Conservation (phyloP, 1,140 invertebrate species). For the Chironomus tepperi region DNA sequence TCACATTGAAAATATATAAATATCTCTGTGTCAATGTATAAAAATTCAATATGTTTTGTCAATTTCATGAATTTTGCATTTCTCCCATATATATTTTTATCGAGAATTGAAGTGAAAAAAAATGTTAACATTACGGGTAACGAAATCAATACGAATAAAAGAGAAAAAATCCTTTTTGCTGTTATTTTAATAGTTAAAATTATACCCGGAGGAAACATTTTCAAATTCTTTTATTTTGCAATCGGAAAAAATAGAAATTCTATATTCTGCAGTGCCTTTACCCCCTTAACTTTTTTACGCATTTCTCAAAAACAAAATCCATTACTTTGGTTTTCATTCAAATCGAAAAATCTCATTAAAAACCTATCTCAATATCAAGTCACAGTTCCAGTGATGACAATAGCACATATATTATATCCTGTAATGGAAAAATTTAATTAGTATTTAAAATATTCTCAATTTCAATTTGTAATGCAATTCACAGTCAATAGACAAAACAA, state of each 20-base stretch:
- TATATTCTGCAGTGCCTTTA: background rate
- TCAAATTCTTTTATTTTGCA: background rate
- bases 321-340: conserved; percentile 8
- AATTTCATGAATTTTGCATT: conserved; percentile 4
- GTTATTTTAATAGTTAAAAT: background rate
- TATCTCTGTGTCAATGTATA: background rate
- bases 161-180: background rate
- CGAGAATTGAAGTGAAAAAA: too few species aligned
- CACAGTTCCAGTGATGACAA: background rate
- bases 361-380: background rate
- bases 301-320: conserved; percentile 6
- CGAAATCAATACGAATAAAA: background rate
- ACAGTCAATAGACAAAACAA: too few species aligned
- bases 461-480: too few species aligned
- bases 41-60: background rate
- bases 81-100: background rate
- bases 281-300: background rate
- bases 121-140: background rate
- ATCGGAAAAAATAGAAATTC: background rate
- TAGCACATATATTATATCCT: too few species aligned
- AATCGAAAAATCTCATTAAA: background rate
- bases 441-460: background rate
- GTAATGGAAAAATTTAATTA: conserved; percentile 1
- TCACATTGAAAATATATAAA: background rate
- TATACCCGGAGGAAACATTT: conserved; percentile 12